Base-by-base conservation (phyloP, 23 tunicate species). In the Clavelina lepadiformis region DNA sequence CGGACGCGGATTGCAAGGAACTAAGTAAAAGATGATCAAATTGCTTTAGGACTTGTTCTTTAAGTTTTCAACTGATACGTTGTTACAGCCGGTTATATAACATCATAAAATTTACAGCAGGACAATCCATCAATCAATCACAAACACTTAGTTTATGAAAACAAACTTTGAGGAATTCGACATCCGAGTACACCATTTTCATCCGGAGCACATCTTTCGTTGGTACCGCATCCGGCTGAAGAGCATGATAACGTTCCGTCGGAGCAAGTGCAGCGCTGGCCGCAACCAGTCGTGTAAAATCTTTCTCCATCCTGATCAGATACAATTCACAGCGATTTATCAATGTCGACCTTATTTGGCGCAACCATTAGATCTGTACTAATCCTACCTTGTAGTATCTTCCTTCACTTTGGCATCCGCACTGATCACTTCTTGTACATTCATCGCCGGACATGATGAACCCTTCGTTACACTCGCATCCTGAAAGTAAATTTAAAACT, bases 271-370 rank as follows among this genome's bases (percentile, higher is more conserved):
- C 89, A 82, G 25, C 33, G 74, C 28, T 66, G 63, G 19, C 24
- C 38, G 34, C 89, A 82, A 23, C 46, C 33, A 19, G 23, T 28
- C 1, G 80, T 63, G 52, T 56, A 65, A 38, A 68, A 73, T 18
- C 65, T 52, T 21, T 82, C 89, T 29, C 63, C 80, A 34, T 73
- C 66, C 89, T 82, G 61, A n/a, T n/a, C n/a, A n/a, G n/a, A n/a
- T n/a, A n/a, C n/a, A n/a, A n/a, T n/a, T n/a, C n/a, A n/a, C n/a
- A n/a, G n/a, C n/a, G n/a, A n/a, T n/a, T n/a, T n/a, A n/a, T n/a
- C n/a, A n/a, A n/a, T n/a, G n/a, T n/a, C n/a, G n/a, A n/a, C n/a
- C n/a, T n/a, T n/a, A n/a, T n/a, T n/a, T n/a, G n/a, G n/a, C n/a
- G n/a, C n/a, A n/a, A n/a, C n/a, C n/a, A n/a, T n/a, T n/a, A n/a